These are phyloP conservation scores for Mactromeris polynyma DNA, from an alignment of 2,888 invertebrate genomes.

Conservation along the genomic window DNA sequence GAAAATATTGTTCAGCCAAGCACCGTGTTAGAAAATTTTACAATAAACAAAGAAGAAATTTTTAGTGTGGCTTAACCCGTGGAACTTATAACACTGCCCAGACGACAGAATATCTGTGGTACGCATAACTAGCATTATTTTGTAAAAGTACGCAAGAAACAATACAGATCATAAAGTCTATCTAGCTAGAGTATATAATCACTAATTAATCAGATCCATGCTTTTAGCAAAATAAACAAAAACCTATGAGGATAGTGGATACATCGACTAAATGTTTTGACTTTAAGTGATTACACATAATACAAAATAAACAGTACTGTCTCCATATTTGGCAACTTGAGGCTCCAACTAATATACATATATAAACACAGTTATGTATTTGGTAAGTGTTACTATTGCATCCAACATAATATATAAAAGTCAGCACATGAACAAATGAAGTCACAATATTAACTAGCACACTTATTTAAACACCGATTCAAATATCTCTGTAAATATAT, in stretches of 20 bases:
- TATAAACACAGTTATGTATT: constrained; percentile 22
- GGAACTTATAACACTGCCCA: no score
- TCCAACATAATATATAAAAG: constrained; percentile 34
- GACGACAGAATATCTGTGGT: no score
- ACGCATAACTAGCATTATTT: neutral
- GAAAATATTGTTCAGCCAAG: no score
- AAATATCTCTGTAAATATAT: neutral
- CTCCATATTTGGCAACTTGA: constrained; percentile 46
- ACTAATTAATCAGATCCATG: constrained; percentile 14
- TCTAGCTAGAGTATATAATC: neutral
- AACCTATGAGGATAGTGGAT: neutral
- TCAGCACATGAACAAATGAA: constrained; percentile 30
- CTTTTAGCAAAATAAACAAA: constrained; percentile 5
- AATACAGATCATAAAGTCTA: neutral
- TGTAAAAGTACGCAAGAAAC: neutral
- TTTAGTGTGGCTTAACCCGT: no score
- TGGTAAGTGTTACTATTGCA: constrained; percentile 41
- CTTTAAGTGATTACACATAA: constrained; percentile 10
- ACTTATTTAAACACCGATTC: neutral
- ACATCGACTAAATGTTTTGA: constrained; percentile 17
- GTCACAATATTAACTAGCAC: constrained; percentile 29
- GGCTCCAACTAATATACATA: constrained; percentile 35
- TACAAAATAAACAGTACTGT: constrained; percentile 26
- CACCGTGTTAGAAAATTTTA: no score
- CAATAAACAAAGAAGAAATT: no score